phyloP scores from a whole-genome alignment of 2,888 invertebrate species.

The Calameuta idolon region DNA sequence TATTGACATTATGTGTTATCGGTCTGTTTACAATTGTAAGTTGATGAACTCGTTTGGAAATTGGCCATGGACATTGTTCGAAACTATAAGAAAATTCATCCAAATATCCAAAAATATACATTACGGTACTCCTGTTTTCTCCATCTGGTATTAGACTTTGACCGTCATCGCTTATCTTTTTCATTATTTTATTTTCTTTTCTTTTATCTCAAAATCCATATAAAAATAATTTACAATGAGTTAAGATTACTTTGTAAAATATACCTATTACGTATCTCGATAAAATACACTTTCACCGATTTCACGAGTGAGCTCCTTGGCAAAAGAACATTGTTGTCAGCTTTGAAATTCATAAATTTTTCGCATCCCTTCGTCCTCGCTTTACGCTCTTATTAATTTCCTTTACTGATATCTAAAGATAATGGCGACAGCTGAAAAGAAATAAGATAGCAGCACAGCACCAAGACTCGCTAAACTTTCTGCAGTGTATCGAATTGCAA shows the following conservation, averaged over 20 bases:
- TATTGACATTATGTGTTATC: slow-evolving; percentile 34
- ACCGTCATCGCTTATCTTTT: not conserved
- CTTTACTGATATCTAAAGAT: not conserved
- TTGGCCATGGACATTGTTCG: not conserved
- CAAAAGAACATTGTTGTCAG: not conserved
- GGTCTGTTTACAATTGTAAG: slow-evolving; percentile 6
- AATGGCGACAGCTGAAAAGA: not conserved
- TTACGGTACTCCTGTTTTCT: slow-evolving; percentile 14
- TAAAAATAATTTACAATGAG: slow-evolving; percentile 58
- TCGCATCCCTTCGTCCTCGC: not conserved
- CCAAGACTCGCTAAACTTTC: not conserved
- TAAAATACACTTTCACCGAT: slow-evolving; percentile 16
- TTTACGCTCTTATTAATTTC: not conserved
- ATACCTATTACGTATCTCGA: slow-evolving; percentile 31
- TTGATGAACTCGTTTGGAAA: not conserved
- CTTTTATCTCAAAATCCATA: slow-evolving; percentile 50
- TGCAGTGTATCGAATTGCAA: not conserved
- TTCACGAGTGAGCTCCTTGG: not conserved
- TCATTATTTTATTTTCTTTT: slow-evolving; percentile 13
- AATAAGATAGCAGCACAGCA: not conserved
- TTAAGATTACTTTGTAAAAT: slow-evolving; percentile 51
- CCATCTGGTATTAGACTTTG: not conserved
- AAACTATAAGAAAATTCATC: slow-evolving; percentile 42
- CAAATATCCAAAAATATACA: slow-evolving; percentile 44
- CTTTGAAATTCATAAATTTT: not conserved